Percentiles rank a stretch among this genome's conserved stretches.
These are phyloP conservation scores for Sympetrum striolatum DNA, from an alignment of 2,888 invertebrate genomes.

Conservation along the genomic window DNA sequence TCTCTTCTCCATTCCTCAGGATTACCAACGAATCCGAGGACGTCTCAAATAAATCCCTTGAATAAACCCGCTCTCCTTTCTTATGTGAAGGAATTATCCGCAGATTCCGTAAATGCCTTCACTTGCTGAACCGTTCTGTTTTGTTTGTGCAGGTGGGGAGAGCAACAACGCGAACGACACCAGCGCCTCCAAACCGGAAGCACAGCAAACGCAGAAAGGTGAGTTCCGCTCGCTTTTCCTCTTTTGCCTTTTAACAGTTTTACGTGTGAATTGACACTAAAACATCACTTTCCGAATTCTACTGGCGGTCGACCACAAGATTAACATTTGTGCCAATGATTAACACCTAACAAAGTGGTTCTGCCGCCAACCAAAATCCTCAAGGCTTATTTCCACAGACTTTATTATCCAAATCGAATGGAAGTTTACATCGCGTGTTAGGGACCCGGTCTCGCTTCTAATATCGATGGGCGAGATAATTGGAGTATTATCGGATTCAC, in stretches of 20 bases:
- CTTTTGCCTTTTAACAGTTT: neutral
- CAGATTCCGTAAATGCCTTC: too few species aligned
- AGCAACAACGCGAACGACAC: neutral
- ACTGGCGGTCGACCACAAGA: neutral
- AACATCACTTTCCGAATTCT: neutral
- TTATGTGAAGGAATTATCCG: neutral
- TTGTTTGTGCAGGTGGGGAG: neutral
- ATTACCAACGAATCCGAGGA: neutral
- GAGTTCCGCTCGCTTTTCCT: neutral
- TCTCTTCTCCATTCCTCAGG: neutral
- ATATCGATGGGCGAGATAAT: too few species aligned
- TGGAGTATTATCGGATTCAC: too few species aligned
- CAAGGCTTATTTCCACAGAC: neutral
- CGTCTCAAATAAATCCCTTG: too few species aligned
- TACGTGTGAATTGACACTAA: neutral
- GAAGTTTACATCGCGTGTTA: neutral
- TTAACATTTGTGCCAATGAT: neutral
- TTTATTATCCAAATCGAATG: neutral
- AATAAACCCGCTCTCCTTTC: too few species aligned
- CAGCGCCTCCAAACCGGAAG: neutral
- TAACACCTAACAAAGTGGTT: neutral
- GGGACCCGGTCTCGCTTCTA: neutral
- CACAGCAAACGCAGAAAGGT: neutral
- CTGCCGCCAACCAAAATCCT: neutral
- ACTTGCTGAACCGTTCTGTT: neutral